These are phyloP conservation scores for Hyperoplus immaculatus DNA, from an alignment of 2,797 vertebrate species.

Conservation along the genomic window DNA sequence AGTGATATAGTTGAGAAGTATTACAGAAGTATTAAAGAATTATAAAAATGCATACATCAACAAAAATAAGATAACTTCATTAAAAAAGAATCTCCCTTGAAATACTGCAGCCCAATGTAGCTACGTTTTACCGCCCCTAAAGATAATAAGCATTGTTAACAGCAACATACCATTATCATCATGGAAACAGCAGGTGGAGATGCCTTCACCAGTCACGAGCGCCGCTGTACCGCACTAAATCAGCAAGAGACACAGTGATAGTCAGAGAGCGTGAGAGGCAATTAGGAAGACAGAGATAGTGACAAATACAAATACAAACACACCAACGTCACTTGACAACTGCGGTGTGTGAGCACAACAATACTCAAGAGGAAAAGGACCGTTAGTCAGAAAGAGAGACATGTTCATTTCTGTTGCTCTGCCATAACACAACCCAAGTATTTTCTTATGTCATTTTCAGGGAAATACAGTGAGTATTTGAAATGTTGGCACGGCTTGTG, in stretches of 20 bases:
- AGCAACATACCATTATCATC: not conserved
- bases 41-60: not conserved
- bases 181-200: constrained; percentile 5
- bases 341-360: not conserved
- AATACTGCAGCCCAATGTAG: not conserved
- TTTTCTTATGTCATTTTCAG: not conserved
- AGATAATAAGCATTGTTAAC: not conserved
- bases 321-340: not conserved
- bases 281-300: not conserved
- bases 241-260: not conserved
- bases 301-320: not conserved
- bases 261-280: not conserved
- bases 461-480: not conserved
- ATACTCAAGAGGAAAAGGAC: constrained; percentile 7
- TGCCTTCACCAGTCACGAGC: not conserved
- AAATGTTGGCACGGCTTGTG: not conserved
- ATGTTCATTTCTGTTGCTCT: not conserved
- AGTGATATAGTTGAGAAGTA: not conserved
- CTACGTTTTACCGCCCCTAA: not conserved
- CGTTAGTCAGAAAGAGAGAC: not conserved
- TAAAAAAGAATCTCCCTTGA: not conserved
- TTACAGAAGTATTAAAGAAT: not conserved
- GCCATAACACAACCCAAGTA: not conserved
- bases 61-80: not conserved
- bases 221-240: not conserved